Conservation (phyloP, 1,140 invertebrate species). For the Lepidurus apus region DNA sequence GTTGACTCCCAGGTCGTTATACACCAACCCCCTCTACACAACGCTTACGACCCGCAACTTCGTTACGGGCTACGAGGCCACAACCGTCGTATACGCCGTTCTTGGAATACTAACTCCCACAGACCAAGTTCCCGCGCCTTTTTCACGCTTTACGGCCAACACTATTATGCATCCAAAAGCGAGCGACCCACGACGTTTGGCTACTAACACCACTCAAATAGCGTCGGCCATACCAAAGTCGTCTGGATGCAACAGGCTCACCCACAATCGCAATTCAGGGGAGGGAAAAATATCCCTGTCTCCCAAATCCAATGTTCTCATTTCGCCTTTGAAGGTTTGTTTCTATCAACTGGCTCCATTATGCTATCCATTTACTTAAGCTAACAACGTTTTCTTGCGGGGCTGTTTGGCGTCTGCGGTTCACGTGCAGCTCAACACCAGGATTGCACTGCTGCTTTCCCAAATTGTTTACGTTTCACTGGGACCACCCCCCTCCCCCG, state of each 20-base stretch:
- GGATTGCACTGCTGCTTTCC: not conserved
- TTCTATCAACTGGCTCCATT: not conserved
- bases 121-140: not conserved
- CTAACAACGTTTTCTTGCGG: not conserved
- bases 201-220: not conserved
- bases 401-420: not conserved
- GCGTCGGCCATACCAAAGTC: not conserved
- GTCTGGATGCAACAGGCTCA: not conserved
- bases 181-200: not conserved
- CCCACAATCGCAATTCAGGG: not conserved
- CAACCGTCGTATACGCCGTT: not conserved
- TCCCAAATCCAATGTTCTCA: not conserved
- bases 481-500: not conserved
- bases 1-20: slow-evolving; percentile 14
- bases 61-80: slow-evolving; percentile 3
- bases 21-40: not conserved
- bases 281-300: not conserved
- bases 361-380: not conserved
- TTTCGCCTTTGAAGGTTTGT: not conserved
- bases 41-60: not conserved
- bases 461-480: slow-evolving; percentile 19
- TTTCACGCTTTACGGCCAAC: not conserved
- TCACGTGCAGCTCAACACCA: not conserved
- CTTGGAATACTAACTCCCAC: not conserved
- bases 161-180: not conserved